These are phyloP conservation scores for Pempheris klunzingeri DNA, from an alignment of 2,797 vertebrate genomes.

Conservation along the genomic window DNA sequence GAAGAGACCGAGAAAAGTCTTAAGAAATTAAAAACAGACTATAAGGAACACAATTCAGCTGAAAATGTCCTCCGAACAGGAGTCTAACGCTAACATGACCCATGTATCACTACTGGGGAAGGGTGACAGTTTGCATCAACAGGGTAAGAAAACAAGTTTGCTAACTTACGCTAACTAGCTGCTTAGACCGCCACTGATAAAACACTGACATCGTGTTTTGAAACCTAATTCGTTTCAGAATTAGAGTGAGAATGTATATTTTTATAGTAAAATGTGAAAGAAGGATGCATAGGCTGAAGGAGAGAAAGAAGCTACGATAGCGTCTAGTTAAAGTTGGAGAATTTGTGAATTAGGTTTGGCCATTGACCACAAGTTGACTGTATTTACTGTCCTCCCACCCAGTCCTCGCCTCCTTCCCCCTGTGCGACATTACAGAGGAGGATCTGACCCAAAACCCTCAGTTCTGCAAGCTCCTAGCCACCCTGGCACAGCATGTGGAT, in stretches of 20 bases:
- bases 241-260: neutral
- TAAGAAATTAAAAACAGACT: neutral
- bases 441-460: slow-evolving; percentile 87
- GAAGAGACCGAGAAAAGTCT: neutral
- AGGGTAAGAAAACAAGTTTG: slow-evolving; percentile 64
- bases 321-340: neutral
- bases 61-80: slow-evolving; percentile 68
- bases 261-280: neutral
- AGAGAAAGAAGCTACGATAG: neutral
- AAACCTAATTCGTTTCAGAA: neutral
- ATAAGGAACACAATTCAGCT: rapidly evolving
- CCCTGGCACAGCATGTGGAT: slow-evolving; percentile 85
- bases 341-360: neutral
- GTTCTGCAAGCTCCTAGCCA: slow-evolving; percentile 87
- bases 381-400: neutral
- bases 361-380: neutral
- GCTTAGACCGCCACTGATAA: no score
- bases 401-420: slow-evolving; percentile 85
- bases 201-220: neutral
- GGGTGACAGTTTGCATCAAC: slow-evolving; percentile 75
- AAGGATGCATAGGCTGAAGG: no score
- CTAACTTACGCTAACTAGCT: neutral
- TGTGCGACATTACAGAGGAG: slow-evolving; percentile 85
- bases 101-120: slow-evolving; percentile 65
- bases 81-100: no score